These are phyloP conservation scores for Enteromius afrohamiltoni DNA, from an alignment of 2,797 vertebrate species.

Conservation along the genomic window DNA sequence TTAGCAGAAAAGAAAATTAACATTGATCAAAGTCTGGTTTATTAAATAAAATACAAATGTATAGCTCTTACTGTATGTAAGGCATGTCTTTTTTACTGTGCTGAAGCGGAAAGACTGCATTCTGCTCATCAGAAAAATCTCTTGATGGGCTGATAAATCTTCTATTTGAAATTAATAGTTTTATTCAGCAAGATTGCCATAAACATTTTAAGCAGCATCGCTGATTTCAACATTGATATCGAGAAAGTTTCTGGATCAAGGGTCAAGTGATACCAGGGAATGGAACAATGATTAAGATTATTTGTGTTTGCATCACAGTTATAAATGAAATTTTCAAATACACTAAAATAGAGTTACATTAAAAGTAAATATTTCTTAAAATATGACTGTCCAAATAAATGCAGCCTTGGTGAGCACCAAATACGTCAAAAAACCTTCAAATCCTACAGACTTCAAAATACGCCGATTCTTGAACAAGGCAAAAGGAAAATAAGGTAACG, in stretches of 20 bases:
- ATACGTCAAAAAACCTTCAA: background rate
- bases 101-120: background rate
- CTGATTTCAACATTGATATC: background rate
- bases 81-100: background rate
- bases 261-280: background rate
- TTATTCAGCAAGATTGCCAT: background rate
- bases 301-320: background rate
- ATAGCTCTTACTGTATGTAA: background rate
- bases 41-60: slow-evolving; percentile 11
- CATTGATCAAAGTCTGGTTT: background rate
- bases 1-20: background rate
- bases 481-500: background rate
- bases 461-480: background rate
- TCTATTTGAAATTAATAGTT: background rate
- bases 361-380: background rate
- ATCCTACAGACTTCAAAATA: background rate
- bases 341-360: background rate
- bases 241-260: background rate
- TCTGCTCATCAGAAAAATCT: background rate
- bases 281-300: background rate
- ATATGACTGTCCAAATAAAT: slow-evolving; percentile 1
- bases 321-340: background rate
- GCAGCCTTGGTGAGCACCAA: background rate
- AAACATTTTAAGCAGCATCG: background rate
- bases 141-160: background rate